Conservation (phyloP, 1,140 invertebrate species). For the Drosophila kohkoa region DNA sequence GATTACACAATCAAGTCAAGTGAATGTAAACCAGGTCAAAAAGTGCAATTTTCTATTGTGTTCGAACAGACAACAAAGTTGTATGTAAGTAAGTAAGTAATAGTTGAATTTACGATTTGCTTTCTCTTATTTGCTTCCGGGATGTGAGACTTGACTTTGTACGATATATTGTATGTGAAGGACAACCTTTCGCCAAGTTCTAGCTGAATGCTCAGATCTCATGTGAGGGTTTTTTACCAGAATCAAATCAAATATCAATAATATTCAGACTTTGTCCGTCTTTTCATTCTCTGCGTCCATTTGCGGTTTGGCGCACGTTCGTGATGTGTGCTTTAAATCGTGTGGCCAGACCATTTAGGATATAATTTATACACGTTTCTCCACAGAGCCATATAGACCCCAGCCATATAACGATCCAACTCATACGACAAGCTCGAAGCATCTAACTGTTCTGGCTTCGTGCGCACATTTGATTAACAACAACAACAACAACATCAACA, state of each 20-base stretch:
- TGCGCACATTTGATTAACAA: conserved; percentile 17
- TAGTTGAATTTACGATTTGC: conserved; percentile 10
- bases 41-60: conserved; percentile 11
- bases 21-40: conserved; percentile 53
- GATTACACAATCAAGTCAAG: conserved; percentile 15
- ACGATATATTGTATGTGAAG: conserved; percentile 27
- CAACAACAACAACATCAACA: neutral
- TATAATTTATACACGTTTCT: conserved; percentile 55
- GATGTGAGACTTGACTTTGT: neutral
- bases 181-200: conserved; percentile 53
- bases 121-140: conserved; percentile 33
- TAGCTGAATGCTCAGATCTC: conserved; percentile 1
- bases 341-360: conserved; percentile 61
- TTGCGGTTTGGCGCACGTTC: conserved; percentile 59
- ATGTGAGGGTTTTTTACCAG: conserved; percentile 66
- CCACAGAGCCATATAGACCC: conserved; percentile 3
- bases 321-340: conserved; percentile 73
- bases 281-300: conserved; percentile 19
- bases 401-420: conserved; percentile 2
- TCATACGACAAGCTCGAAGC: neutral
- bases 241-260: conserved; percentile 40
- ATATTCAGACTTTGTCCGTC: conserved; percentile 40
- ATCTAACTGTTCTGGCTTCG: conserved; percentile 43
- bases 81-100: neutral
- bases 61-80: neutral